Evolutionary conservation across 2,113 vertebrate species (phyloP).

Genomic region (Nestor notabilis): DNA sequence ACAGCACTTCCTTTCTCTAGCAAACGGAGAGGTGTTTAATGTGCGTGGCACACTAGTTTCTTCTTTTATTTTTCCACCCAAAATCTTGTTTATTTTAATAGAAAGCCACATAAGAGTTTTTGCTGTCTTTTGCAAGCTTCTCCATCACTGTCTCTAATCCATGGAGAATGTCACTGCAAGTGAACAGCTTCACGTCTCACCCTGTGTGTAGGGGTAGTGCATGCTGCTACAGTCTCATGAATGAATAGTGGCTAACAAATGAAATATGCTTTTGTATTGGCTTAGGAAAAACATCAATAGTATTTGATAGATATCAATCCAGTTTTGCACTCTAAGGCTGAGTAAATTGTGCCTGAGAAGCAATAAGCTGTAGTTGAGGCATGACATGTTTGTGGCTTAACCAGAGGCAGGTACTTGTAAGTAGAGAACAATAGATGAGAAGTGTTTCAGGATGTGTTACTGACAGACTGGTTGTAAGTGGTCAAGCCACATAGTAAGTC

Average conservation of each 20-base stretch:
- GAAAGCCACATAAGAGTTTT: not conserved
- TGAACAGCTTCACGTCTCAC: not conserved
- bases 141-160: not conserved
- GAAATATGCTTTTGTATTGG: not conserved
- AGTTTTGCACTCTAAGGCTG: not conserved
- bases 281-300: not conserved
- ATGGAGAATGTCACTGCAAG: not conserved
- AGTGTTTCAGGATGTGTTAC: not conserved
- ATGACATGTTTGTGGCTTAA: not conserved
- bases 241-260: not conserved
- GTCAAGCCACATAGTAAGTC: not conserved
- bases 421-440: not conserved
- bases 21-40: not conserved
- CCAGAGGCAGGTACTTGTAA: not conserved
- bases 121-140: not conserved
- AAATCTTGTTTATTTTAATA: not conserved
- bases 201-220: not conserved
- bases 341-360: not conserved
- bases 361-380: not conserved
- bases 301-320: not conserved
- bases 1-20: not conserved
- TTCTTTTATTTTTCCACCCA: fast-evolving
- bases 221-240: not conserved
- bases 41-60: not conserved
- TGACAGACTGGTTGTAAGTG: not conserved